These are phyloP conservation scores for Artibeus lituratus DNA, from an alignment of 2,797 vertebrate species.

Conservation along the genomic window DNA sequence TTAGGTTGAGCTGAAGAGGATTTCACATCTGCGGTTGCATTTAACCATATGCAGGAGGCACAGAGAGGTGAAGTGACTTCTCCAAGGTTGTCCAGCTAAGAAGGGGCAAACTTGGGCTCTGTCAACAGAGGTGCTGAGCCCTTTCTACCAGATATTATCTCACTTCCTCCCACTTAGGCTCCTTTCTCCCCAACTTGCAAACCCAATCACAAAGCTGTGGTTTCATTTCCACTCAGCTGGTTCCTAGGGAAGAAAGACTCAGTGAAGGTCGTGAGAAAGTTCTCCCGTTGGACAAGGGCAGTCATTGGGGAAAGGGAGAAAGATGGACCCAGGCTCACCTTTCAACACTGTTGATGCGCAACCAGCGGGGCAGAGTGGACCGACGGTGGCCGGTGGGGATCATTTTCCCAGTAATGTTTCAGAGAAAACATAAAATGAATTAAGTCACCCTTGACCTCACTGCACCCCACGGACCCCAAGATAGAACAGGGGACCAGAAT, in stretches of 20 bases:
- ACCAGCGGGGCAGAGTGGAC: not conserved
- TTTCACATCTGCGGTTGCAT: not conserved
- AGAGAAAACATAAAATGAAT: not conserved
- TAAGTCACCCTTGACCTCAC: not conserved
- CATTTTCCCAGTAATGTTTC: not conserved
- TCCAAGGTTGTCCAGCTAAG: not conserved
- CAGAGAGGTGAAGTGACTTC: not conserved
- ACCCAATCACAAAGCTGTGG: not conserved
- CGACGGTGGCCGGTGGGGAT: fast-evolving
- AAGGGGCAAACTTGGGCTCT: not conserved
- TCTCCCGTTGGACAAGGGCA: too few species aligned
- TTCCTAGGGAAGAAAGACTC: not conserved
- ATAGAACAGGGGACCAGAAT: not conserved
- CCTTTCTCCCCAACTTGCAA: not conserved
- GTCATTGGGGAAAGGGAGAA: not conserved
- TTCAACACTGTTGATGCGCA: not conserved
- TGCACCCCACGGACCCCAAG: not conserved
- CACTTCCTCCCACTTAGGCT: not conserved
- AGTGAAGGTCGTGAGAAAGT: not conserved
- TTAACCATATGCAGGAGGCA: not conserved
- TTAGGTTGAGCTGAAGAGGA: not conserved
- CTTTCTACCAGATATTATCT: not conserved
- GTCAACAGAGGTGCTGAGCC: not conserved
- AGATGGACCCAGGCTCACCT: not conserved
- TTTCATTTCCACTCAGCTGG: not conserved